Evolutionary conservation across 2,797 vertebrate genomes (phyloP), one percentile per base, ranked within the genome.

Genomic region (Halcyon leucocephala): DNA sequence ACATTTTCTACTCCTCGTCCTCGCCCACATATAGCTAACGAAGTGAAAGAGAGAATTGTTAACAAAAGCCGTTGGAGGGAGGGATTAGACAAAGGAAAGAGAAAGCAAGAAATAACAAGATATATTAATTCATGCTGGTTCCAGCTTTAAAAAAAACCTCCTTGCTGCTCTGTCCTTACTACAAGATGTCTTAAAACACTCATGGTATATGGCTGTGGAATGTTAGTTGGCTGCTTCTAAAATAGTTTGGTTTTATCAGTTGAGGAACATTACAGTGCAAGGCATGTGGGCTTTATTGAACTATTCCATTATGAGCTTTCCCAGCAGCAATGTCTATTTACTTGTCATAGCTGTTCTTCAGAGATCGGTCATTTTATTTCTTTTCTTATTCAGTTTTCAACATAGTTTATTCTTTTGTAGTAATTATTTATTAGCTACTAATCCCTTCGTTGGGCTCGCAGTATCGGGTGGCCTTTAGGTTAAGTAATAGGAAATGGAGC

Each of bases 111-210:
- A 85, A 54, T 80, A 87, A 89, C 31, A 65, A 67, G 71, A 86
- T 60, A 17, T 13, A 94, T 80, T 87, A 92, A 81, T 94, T 94
- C 69, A 35, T 65, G 31, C 83, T 89, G 93, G 69, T 72, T 96
- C 61, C 93, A 66, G 84, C 41, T 54, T 82, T 29, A 58, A 82
- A 22, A 35, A 35, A 76, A 80, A 71, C 44, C 31, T 37, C 49
- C 84, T 88, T 9, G 5, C 62, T 89, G 78, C 81, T 88, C 76
- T 70, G 62, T 95, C 82, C 91, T 88, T 86, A 55, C 91, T 91
- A 93, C 55, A 52, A 64, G 60, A 89, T 74, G 79, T 97, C 95
- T 96, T 51, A 21, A 83, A 93, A 96, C 96, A 97, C 95, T 97
- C 97, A 93, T 1, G 14, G 77, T 57, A 61, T 15, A 78, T 13